phyloP scores from a whole-genome alignment of 2,888 invertebrate species.

The Drosophila lutescens region DNA sequence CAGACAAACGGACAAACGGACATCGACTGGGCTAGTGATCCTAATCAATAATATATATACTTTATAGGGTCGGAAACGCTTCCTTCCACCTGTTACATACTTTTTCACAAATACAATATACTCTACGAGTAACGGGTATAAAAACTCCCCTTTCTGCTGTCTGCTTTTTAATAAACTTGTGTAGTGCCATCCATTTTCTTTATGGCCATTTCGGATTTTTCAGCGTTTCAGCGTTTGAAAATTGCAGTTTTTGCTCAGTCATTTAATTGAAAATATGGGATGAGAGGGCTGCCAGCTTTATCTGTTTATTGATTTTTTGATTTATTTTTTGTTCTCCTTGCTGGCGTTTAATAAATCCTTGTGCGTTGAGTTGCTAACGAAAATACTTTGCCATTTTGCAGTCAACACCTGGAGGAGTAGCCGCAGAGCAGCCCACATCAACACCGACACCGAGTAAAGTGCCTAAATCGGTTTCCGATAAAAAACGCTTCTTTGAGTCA shows the following conservation, averaged over 20 bases:
- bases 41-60: too few species aligned
- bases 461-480: conserved; percentile 95
- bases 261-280: conserved; percentile 56
- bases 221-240: conserved; percentile 60
- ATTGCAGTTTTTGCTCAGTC: conserved; percentile 55
- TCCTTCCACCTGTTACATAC: too few species aligned
- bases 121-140: too few species aligned
- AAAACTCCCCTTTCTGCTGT: conserved; percentile 17
- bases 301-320: conserved; percentile 44
- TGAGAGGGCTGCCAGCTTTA: conserved; percentile 30
- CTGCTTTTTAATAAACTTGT: conserved; percentile 75
- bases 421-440: conserved; percentile 17
- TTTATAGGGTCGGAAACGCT: too few species aligned
- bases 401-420: conserved; percentile 58
- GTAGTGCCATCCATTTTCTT: conserved; percentile 78
- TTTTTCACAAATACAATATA: too few species aligned
- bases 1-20: too few species aligned
- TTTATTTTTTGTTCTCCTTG: conserved; percentile 9
- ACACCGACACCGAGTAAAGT: conserved; percentile 87
- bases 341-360: conserved; percentile 23
- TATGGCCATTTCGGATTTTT: conserved; percentile 68
- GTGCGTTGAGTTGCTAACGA: conserved; percentile 51
- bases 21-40: too few species aligned
- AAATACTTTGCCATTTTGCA: conserved; percentile 58
- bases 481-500: conserved; percentile 97